Base-by-base conservation (phyloP, 2,113 vertebrate species). In the Gulo gulo region DNA sequence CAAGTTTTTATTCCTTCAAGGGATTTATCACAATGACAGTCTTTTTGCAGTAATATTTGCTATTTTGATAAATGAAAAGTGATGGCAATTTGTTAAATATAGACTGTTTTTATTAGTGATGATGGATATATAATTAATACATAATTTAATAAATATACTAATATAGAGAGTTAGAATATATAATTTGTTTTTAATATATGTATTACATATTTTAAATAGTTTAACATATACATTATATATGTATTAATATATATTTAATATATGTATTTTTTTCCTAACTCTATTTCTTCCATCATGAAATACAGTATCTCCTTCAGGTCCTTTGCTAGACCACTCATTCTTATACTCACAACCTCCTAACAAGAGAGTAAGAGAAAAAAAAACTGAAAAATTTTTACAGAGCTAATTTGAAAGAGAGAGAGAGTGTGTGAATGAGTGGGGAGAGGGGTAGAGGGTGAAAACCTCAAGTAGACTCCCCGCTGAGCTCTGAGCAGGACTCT, bases 1-100 rank as follows among this genome's bases (percentile, higher is more conserved):
- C 24, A 2, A 59, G 2, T 96, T 81, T 98, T 95, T 81, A 39
- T 34, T 87, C 15, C 21, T 79, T 29, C 24, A 76, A 88, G 50
- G 14, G 36, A 83, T 84, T 82, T 85, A 86, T 47, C 9, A 93
- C 42, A 52, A 74, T 95, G 36, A 5, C 16, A 26, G 1, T 29
- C 29, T 67, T 20, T 8, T 87, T 63, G 24, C n/a, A 85, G 12
- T 67, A 73, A 85, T n/a, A 5, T 96, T 65, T 92, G n/a, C 6
- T 89, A 36, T 69, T 92, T 94, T 71, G 81, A 71, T 42, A 78
- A 92, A 50, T 63, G 34, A 85, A 88, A 96, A 88, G 18, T 59
- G 11, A 45, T 36, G 20, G 1, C 1, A 57, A 11, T 81, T 95
- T 57, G 47, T 85, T 83, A 90, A 97, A 57, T 59, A 61, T 45